Evolutionary conservation across 2,888 invertebrate genomes (phyloP), one percentile per base, ranked within the genome.

Genomic region (Apamea epomidion): DNA sequence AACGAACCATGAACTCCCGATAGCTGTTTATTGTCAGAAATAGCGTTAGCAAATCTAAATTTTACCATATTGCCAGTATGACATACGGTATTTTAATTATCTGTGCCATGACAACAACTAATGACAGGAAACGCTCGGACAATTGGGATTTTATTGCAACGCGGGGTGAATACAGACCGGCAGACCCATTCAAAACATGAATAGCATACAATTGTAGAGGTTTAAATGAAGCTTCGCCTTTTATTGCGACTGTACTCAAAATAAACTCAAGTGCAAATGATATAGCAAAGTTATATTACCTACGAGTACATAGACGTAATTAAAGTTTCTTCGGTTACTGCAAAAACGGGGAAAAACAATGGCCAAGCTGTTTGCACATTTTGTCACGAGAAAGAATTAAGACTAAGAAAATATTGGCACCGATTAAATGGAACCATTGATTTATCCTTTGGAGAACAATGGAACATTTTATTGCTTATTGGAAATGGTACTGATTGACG

Each of bases 51-150:
- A 72, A n/a, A 72, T 71, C 14, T 16, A 80, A 77, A 81, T 74
- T 80, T 68, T 74, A 72, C 76, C 60, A 81, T 42, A 77, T 29
- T 16, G 42, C 29, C 37, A 42, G 29, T 78, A 68, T 74, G 37
- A 72, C 67, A 76, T 48, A 42, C 76, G 64, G 75, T 80, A 69
- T 78, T 83, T 70, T 74, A 71, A 72, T 80, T 62, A 73, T 74
- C 75, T 78, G 69, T 81, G 76, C 70, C 82, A 65, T 82, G 80
- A 84, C 80, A 88, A 82, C 82, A 74, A 81, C 75, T 82, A 80
- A 86, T 82, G 83, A 84, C 83, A 88, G 91, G 91, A 90, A 90
- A 83, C 83, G 83, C 78, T 80, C 81, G 83, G 83, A 90, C 86
- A 87, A 86, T 83, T 81, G 82, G 67, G 79, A 81, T 85, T 88